Evolutionary conservation across 2,888 invertebrate genomes (phyloP), one percentile per base, ranked within the genome.

Genomic region (Tetragonula carbonaria): DNA sequence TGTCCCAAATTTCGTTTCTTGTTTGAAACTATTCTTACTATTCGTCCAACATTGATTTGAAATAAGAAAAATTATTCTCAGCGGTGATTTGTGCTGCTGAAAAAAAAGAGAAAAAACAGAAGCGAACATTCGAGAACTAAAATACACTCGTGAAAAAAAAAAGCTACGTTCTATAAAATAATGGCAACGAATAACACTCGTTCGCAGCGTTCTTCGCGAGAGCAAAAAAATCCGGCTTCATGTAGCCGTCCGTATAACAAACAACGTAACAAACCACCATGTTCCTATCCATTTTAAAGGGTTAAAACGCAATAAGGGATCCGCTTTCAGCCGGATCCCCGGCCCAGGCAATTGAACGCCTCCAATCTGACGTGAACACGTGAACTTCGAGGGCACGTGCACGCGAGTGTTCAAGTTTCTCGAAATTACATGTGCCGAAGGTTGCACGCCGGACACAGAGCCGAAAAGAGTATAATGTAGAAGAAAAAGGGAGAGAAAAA

Each of bases 251-350:
- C 28, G 51, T 65, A 11, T 53, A 53, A 65, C 74, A 65, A 74
- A 74, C 33, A 53, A 51, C 63, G 74, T 63, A 74, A 74, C 62
- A 51, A 74, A 63, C 74, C 74, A 51, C n/a, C 63, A 18, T 63
- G n/a, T 63, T 62, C 50, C 74, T n/a, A 51, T 33, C 51, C 51
- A 33, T 74, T 53, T 74, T 53, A 33, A 74, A 33, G 62, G 45
- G 74, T 51, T 63, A 65, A 65, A 74, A 53, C 63, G 51, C 50
- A 74, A 38, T 53, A 51, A 65, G 50, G 13, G 71, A 38, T 71
- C 28, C 71, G 71, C 71, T 71, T 55, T 55, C 55, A 71, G 8
- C 71, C n/a, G 21, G 23, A 45, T 59, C n/a, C 72, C 57, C 11
- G 57, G 16, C 23, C 45, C 13, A 1, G 33, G 45, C 72, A 18